Evolutionary conservation across 2,888 invertebrate genomes (phyloP).

Genomic region (Conops quadrifasciatus): DNA sequence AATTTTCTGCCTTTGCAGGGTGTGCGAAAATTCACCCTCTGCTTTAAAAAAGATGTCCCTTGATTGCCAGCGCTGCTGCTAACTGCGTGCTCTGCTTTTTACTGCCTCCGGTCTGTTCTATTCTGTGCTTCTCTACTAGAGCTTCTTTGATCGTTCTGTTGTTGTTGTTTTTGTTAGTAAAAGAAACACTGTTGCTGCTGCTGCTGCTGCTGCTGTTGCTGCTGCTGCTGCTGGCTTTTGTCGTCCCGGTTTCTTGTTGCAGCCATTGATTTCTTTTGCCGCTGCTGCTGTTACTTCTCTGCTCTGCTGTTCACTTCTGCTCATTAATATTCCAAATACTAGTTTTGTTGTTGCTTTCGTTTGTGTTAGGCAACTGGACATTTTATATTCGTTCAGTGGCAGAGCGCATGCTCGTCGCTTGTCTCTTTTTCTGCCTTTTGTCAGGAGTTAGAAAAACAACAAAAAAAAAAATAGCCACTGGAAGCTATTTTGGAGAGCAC

Average conservation of each 20-base stretch:
- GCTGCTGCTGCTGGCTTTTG: not conserved
- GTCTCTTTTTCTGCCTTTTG: not conserved
- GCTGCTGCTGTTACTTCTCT: not conserved
- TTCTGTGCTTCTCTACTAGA: too few relatives aligned
- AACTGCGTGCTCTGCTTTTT: too few relatives aligned
- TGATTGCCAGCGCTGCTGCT: too few relatives aligned
- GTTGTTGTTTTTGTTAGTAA: too few relatives aligned
- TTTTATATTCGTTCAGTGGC: constrained; percentile 12
- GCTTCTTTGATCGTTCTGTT: too few relatives aligned
- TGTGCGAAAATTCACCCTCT: not conserved
- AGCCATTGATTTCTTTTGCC: not conserved
- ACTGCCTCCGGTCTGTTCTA: too few relatives aligned
- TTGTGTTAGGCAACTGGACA: not conserved
- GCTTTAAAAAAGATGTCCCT: not conserved
- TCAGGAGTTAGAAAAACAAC: not conserved
- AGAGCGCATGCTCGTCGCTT: constrained; percentile 5
- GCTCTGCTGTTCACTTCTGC: not conserved
- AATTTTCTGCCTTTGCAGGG: not conserved
- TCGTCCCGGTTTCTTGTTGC: not conserved
- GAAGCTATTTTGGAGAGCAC: too few relatives aligned
- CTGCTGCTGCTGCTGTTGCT: not conserved
- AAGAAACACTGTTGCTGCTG: not conserved
- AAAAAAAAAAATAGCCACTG: too few relatives aligned
- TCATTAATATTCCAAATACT: not conserved
- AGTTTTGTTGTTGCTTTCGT: not conserved